A percentile compares a stretch with the other conserved stretches of the same genome.
Evolutionary conservation across 2,888 invertebrate genomes (phyloP).

Genomic region (Microctonus aethiopoides): DNA sequence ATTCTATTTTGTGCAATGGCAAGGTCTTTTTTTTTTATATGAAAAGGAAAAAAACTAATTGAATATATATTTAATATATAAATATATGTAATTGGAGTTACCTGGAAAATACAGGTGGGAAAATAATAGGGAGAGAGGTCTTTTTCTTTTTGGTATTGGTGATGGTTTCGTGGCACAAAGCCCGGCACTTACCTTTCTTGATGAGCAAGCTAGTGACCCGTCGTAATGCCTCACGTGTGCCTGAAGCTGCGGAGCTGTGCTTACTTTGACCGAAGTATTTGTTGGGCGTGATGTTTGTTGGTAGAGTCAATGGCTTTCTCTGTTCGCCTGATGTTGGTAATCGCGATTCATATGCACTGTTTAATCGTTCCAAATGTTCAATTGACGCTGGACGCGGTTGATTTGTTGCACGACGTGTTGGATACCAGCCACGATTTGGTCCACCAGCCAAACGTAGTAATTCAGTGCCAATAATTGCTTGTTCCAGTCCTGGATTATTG

Average conservation of each 20-base stretch:
- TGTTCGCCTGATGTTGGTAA: constrained; percentile 69
- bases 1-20: background rate
- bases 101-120: constrained; percentile 4
- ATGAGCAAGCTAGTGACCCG: constrained; percentile 91
- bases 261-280: constrained; percentile 79
- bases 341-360: constrained; percentile 63
- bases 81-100: constrained; percentile 1
- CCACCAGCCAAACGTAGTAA: constrained; percentile 82
- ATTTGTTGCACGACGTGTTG: constrained; percentile 69
- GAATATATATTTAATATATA: too few species aligned
- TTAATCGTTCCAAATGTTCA: constrained; percentile 84
- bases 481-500: constrained; percentile 68
- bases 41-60: constrained; percentile 5
- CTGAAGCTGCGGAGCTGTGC: constrained; percentile 83
- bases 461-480: constrained; percentile 80
- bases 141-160: background rate
- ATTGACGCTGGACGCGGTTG: constrained; percentile 84
- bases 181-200: constrained; percentile 77
- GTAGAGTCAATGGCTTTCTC: constrained; percentile 86
- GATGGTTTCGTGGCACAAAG: constrained; percentile 48
- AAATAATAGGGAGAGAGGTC: background rate
- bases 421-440: constrained; percentile 88
- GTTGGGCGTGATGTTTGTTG: constrained; percentile 85
- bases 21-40: background rate
- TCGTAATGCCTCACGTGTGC: constrained; percentile 80